Conservation (phyloP, 23 tunicate species). For the Pegea sp. region DNA sequence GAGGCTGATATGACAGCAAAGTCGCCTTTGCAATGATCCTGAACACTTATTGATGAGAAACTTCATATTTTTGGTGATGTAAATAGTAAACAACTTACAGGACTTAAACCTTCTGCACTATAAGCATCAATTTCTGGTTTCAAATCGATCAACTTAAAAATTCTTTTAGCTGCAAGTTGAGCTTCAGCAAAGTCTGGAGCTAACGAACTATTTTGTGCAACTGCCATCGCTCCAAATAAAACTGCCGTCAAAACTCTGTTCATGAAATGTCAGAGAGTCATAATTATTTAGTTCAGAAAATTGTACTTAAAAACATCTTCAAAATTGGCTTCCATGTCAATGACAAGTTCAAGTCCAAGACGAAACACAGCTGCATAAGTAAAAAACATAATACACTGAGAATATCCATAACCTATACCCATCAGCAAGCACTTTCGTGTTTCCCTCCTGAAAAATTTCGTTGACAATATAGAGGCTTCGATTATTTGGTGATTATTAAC, state of each 20-base stretch:
- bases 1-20: too few relatives aligned
- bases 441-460: slow-evolving; percentile 3
- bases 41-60: too few relatives aligned
- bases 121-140: slow-evolving; percentile 44
- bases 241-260: slow-evolving; percentile 89
- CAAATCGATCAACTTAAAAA: slow-evolving; percentile 41
- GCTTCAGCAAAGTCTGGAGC: slow-evolving; percentile 95
- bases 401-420: slow-evolving; percentile 16
- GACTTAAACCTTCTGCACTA: slow-evolving; percentile 38
- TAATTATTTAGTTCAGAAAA: background rate
- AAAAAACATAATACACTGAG: slow-evolving; percentile 27
- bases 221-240: slow-evolving; percentile 97
- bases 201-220: slow-evolving; percentile 76
- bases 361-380: slow-evolving; percentile 32
- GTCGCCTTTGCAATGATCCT: too few relatives aligned
- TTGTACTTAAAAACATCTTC: slow-evolving; percentile 5
- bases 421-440: slow-evolving; percentile 7
- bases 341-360: slow-evolving; percentile 14
- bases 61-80: too few relatives aligned
- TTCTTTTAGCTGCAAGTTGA: slow-evolving; percentile 49
- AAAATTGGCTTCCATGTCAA: slow-evolving; percentile 5
- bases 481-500: too few relatives aligned
- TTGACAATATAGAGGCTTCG: too few relatives aligned
- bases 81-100: slow-evolving; percentile 47
- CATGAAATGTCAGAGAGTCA: too few relatives aligned